Base-by-base conservation (phyloP, 2,797 vertebrate species). In the Denticeps clupeoides region DNA sequence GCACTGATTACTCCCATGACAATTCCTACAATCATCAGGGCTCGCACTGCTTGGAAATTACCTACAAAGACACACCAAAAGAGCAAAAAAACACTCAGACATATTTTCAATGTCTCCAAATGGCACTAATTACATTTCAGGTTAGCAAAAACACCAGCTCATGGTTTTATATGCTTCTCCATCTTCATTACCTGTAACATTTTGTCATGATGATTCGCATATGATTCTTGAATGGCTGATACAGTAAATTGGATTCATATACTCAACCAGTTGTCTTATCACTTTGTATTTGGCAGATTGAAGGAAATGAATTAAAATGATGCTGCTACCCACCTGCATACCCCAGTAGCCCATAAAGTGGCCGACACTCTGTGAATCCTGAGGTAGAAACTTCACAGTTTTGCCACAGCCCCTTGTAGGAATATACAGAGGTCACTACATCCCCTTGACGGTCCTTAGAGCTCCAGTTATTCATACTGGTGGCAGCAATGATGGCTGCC, bases 321-420 rank as follows among this genome's bases (percentile, higher is more conserved):
- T n/a, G n/a, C n/a, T 10, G 27, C 28, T 28, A 47, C 40, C 11
- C 77, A 93, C 91, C 90, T 89, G 90, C 84, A 68, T 86, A 88
- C 41, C 88, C 89, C 28, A 91, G 80, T 59, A 92, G 78, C 63
- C 89, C 88, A 58, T 83, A 88, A 59, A 90, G 85, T 0, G 89
- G 84, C 11, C 87, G 81, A 27, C 91, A 93, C 58, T 96, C 89
- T 0, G 87, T 87, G 42, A 91, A 73, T 28, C 90, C 92, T 0
- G 90, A 82, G 45, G 82, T 84, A 35, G 83, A 67, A 16, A 77
- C 72, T 62, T 91, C 81, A 3, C 91, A 95, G 74, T 89, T 85
- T 69, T 74, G 78, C 91, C 92, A 95, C 53, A 94, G 84, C 23
- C 91, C 90, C 65, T 86, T 86, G 57, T 89, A 93, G 24, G 82